Conservation (phyloP, 2,888 invertebrate species). For the Lamellibrachia satsuma region DNA sequence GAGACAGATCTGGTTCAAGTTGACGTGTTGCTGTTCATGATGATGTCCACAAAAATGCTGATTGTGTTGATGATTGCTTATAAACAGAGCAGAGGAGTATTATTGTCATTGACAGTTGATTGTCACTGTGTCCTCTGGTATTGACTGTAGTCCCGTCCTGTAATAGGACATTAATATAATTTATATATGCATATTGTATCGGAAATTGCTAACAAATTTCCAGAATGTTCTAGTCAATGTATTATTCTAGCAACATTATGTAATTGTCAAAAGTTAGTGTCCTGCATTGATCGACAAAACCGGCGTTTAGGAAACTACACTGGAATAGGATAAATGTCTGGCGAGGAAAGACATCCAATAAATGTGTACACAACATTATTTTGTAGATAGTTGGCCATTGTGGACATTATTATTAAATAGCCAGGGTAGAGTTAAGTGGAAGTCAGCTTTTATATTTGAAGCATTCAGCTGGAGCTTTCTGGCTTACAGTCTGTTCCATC, state of each 20-base stretch:
- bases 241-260: not conserved
- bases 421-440: not conserved
- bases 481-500: not conserved
- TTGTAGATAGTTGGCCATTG: not conserved
- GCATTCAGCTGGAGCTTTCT: not conserved
- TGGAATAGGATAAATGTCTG: not conserved
- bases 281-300: not conserved
- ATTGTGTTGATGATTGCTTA: not conserved
- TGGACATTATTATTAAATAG: not conserved
- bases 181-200: not conserved
- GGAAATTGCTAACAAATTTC: not conserved
- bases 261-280: slow-evolving; percentile 1
- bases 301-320: not conserved
- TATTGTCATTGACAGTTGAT: not conserved
- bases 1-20: no score
- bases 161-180: not conserved
- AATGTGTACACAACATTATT: not conserved
- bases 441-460: not conserved
- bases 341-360: not conserved
- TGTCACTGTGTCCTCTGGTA: not conserved
- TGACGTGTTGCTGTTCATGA: not conserved
- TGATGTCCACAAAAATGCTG: not conserved
- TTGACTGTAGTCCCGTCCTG: not conserved
- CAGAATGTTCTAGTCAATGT: not conserved
- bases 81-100: not conserved